phyloP scores from a whole-genome alignment of 2,113 vertebrate genomes.

The Cariama cristata region DNA sequence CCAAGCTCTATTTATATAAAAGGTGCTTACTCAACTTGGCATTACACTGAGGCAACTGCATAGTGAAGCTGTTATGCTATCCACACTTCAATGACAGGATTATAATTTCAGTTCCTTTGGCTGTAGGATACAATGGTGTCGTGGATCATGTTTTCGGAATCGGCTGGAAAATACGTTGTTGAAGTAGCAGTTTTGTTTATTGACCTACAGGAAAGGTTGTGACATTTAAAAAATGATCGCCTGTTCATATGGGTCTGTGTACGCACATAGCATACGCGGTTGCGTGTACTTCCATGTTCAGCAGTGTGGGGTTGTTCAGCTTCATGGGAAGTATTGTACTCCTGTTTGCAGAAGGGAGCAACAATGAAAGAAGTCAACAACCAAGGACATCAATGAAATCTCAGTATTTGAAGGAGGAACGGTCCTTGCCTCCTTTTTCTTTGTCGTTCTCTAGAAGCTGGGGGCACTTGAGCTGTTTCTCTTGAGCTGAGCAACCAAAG shows the following conservation, averaged over 20 bases:
- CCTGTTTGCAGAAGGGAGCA: background rate
- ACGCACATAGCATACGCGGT: rapidly evolving
- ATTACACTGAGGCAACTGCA: background rate
- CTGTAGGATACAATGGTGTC: background rate
- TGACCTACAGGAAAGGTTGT: background rate
- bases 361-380: background rate
- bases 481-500: background rate
- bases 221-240: background rate
- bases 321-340: background rate
- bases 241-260: background rate
- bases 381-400: background rate
- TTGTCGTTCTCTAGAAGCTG: background rate
- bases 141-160: background rate
- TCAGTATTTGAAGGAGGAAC: background rate
- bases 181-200: background rate
- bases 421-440: background rate
- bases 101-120: background rate
- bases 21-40: background rate
- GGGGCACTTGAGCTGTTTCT: background rate
- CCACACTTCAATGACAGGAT: background rate
- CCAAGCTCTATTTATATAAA: background rate
- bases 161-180: background rate
- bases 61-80: background rate
- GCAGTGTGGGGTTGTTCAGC: background rate
- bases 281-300: background rate